Percentiles rank a stretch among this genome's conserved stretches.
phyloP scores from a whole-genome alignment of 2,888 invertebrate genomes.

The Cancer borealis region DNA sequence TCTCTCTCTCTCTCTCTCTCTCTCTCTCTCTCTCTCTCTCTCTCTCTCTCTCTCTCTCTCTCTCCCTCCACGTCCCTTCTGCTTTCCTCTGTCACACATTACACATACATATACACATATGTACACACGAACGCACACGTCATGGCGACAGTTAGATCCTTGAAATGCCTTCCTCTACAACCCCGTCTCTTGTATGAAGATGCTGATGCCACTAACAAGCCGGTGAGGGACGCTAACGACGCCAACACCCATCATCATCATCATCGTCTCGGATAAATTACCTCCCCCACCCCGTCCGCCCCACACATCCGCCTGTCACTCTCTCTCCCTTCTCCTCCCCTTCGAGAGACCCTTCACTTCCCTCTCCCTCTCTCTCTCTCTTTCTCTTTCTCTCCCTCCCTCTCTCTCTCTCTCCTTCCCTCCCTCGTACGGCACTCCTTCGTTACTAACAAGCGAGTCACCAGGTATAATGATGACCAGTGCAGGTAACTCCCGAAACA shows the following conservation, averaged over 20 bases:
- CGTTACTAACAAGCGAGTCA: constrained; percentile 66
- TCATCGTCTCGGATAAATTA: constrained; percentile 44
- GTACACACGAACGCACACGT: constrained; percentile 18
- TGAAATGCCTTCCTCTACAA: neutral
- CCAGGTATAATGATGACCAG: constrained; percentile 66
- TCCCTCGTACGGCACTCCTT: neutral
- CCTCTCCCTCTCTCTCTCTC: neutral
- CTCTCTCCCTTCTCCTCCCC: neutral
- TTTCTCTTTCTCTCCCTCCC: neutral
- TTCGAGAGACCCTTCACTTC: neutral
- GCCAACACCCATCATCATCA: constrained; percentile 44
- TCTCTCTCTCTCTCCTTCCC: constrained; percentile 18
- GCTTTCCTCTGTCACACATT: neutral
- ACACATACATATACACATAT: neutral
- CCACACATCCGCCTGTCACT: neutral
- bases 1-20: neutral
- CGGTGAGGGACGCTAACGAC: constrained; percentile 57
- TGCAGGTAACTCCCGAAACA: constrained; percentile 55
- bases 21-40: neutral
- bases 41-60: neutral
- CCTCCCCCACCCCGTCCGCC: constrained; percentile 29
- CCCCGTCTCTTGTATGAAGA: constrained; percentile 50
- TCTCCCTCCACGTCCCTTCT: neutral
- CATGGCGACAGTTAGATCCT: constrained; percentile 30
- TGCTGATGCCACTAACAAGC: constrained; percentile 61